Base-by-base conservation (phyloP, 2,888 invertebrate species). In the Drosophila trichaetosa region DNA sequence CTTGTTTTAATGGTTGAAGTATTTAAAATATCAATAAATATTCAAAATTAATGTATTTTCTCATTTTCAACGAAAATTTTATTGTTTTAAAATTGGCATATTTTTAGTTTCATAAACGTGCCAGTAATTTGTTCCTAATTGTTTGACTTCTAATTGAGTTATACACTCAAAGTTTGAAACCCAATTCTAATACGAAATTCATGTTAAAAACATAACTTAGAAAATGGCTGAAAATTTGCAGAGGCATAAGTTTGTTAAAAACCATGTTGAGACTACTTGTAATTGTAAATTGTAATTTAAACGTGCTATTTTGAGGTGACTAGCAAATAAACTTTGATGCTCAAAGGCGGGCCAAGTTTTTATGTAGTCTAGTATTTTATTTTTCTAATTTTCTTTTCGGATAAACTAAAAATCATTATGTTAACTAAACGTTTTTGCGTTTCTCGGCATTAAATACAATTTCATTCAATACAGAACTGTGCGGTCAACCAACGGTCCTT, bases 361-460 rank as follows among this genome's bases (percentile, higher is more conserved):
- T 24, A 21, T 46, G 4, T 8, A 24, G 2, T 24, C 4, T n/a
- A n/a, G 1, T 16, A 2, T 8, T 21, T 24, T 16, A 7, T 16
- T 46, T 21, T 24, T 46, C 7, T 8, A 52, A 21, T 8, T 24
- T 16, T 4, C 7, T 16, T 2, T 16, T 4, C 7, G 2, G 16
- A 24, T 8, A 7, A 24, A 16, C 24, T 24, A 46, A 46, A 46
- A 46, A 24, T 16, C 4, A 8, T 24, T n/a, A 40, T 10, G 3
- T 6, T 29, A 73, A 75, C 59, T 56, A 49, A n/a, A 31, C 7
- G 27, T 40, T 61, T 34, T 21, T 40, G 13, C 49, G 38, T 33
- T 38, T 13, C 29, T 40, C 27, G 2, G 16, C 24, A 13, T 13
- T 27, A 38, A 34, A 38, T n/a, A 24, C 18, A 56, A 56, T 36